phyloP scores from a whole-genome alignment of 2,797 vertebrate species.

The Telmatherina bonti region DNA sequence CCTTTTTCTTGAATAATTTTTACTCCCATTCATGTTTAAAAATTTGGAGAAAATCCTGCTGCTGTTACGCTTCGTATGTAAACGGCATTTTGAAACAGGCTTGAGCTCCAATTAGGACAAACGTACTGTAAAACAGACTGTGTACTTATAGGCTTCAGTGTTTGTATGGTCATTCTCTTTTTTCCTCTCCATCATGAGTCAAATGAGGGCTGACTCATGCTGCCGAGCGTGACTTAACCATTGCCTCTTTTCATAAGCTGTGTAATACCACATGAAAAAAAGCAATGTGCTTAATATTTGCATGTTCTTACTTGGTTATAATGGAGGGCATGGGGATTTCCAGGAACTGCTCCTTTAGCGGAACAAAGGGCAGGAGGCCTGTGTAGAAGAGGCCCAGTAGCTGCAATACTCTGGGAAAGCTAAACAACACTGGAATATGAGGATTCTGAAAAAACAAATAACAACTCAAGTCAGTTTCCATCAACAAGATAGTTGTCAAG shows the following conservation, averaged over 20 bases:
- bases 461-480: not conserved
- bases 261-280: not conserved
- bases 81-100: not conserved
- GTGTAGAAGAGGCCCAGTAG: constrained; percentile 96
- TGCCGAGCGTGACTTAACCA: not conserved
- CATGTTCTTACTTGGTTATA: constrained; percentile 88
- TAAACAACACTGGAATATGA: constrained; percentile 93
- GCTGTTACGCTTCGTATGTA: not conserved
- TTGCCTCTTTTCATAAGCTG: constrained; percentile 3
- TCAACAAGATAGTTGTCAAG: not conserved
- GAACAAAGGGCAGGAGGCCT: constrained; percentile 94
- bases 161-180: not conserved
- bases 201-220: not conserved
- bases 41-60: not conserved
- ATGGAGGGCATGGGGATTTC: constrained; percentile 99
- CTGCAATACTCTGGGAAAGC: constrained; percentile 91
- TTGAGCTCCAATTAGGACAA: not conserved
- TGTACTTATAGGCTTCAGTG: not conserved
- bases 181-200: not conserved
- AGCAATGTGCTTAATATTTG: no score
- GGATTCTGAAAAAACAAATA: constrained; percentile 87
- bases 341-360: constrained; percentile 94
- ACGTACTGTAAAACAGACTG: not conserved
- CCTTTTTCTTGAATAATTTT: not conserved
- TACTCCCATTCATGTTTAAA: not conserved